Evolutionary conservation across 2,797 vertebrate genomes (phyloP).

Genomic region (Hyperoplus immaculatus): DNA sequence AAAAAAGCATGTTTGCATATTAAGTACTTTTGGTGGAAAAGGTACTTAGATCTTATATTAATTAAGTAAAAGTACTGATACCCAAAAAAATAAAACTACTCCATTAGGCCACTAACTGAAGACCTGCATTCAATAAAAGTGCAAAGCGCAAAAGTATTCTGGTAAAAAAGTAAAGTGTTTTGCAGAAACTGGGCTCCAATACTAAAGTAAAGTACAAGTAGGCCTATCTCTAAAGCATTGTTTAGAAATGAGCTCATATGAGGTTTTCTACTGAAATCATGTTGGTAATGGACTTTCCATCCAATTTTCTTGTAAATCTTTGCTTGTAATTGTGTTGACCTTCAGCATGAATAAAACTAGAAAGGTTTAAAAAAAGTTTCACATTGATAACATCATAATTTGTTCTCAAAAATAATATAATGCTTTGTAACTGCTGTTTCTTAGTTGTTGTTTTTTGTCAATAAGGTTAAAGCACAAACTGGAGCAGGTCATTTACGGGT

Average conservation of each 20-base stretch:
- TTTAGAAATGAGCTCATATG: neutral
- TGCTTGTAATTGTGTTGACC: slow-evolving; percentile 6
- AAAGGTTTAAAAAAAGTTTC: slow-evolving; percentile 8
- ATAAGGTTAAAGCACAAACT: neutral
- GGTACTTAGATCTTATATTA: neutral
- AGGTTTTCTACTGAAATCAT: slow-evolving; percentile 1
- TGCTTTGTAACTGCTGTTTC: slow-evolving; percentile 10
- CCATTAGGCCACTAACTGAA: neutral
- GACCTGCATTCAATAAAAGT: neutral
- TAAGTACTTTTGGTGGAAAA: neutral
- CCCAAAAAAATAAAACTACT: neutral
- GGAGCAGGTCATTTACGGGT: neutral
- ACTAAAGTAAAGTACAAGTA: too few species aligned
- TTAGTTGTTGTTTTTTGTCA: neutral
- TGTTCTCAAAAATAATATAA: neutral
- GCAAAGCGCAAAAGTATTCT: too few species aligned
- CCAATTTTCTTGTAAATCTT: neutral
- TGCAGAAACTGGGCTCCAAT: too few species aligned
- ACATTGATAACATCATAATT: neutral
- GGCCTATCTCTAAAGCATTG: too few species aligned
- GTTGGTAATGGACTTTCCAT: neutral
- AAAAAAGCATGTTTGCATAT: neutral
- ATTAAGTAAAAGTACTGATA: neutral
- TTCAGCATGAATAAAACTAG: slow-evolving; percentile 11
- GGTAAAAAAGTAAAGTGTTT: too few species aligned